These are phyloP conservation scores for Theretra japonica DNA, from an alignment of 2,888 invertebrate species.

Conservation along the genomic window DNA sequence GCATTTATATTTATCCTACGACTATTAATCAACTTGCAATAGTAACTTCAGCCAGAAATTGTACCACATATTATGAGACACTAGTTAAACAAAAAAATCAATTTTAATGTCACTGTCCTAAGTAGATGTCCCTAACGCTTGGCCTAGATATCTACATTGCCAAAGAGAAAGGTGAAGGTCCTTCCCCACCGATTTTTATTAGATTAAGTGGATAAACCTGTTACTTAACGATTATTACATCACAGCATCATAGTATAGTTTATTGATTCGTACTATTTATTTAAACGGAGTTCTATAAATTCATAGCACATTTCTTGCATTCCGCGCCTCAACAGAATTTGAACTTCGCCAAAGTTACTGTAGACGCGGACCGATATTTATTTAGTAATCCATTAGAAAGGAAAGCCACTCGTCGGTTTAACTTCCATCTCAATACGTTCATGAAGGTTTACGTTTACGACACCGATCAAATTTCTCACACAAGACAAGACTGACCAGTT, in stretches of 20 bases:
- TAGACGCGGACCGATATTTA: neutral
- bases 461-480: conserved; percentile 49
- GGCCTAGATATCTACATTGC: conserved; percentile 15
- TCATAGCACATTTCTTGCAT: neutral
- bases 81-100: neutral
- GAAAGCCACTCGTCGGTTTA: conserved; percentile 46
- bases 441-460: conserved; percentile 47
- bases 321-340: neutral
- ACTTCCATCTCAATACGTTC: conserved; percentile 43
- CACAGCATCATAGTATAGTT: neutral
- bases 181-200: conserved; percentile 20
- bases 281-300: neutral
- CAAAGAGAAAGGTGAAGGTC: conserved; percentile 33
- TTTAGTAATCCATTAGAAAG: conserved; percentile 46
- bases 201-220: conserved; percentile 13
- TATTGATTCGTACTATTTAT: no score
- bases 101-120: neutral
- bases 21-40: neutral
- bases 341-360: neutral
- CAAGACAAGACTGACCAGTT: conserved; percentile 51
- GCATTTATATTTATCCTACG: conserved; percentile 16
- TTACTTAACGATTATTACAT: conserved; percentile 13
- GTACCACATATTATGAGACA: neutral
- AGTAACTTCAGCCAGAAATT: neutral
- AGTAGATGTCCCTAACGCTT: conserved; percentile 7